Conservation (phyloP, 2,797 vertebrate species). For the Spinibarbus caldwelli region DNA sequence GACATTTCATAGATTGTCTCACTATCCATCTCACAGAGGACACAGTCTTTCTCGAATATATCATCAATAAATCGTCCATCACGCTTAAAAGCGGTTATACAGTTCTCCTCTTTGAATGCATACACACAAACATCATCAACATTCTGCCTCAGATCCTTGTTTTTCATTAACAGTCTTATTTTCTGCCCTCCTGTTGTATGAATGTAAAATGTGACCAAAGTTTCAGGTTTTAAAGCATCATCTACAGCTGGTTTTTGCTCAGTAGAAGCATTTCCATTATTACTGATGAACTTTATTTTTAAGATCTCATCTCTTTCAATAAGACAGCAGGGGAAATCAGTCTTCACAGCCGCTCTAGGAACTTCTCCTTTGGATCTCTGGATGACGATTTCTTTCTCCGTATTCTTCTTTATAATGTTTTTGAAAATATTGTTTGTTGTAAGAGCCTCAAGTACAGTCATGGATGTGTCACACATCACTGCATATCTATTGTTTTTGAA, state of each 20-base stretch:
- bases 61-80: slow-evolving; percentile 59
- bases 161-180: slow-evolving; percentile 45
- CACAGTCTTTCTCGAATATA: not conserved
- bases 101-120: slow-evolving; percentile 57
- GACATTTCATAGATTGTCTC: not conserved
- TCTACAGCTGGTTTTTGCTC: no score
- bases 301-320: not conserved
- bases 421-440: not conserved
- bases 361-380: not conserved
- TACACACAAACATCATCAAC: slow-evolving; percentile 59
- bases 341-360: not conserved
- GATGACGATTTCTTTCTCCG: slow-evolving; percentile 21
- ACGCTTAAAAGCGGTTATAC: slow-evolving; percentile 59
- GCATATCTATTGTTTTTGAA: not conserved
- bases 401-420: not conserved
- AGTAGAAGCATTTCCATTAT: not conserved
- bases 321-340: slow-evolving; percentile 43
- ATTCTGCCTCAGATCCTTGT: accelerated
- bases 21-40: not conserved
- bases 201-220: slow-evolving; percentile 30
- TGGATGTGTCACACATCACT: not conserved
- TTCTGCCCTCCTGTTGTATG: slow-evolving; percentile 27
- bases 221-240: not conserved
- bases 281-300: slow-evolving; percentile 17
- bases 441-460: slow-evolving; percentile 27